Evolutionary conservation across 2,797 vertebrate species (phyloP), one percentile per base, ranked within the genome.

Genomic region (Bufotes viridis): DNA sequence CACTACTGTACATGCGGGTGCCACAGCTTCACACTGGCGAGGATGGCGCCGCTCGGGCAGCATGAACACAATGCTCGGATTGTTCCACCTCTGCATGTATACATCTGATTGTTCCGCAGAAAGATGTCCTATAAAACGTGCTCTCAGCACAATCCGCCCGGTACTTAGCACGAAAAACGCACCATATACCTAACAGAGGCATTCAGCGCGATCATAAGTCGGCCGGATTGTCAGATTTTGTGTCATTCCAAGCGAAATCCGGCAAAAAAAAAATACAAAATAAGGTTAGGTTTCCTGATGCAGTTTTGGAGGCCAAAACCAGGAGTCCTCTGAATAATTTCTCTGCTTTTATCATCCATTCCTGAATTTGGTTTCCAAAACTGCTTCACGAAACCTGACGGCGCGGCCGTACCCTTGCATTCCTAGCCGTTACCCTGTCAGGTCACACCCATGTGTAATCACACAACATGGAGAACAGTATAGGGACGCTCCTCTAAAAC

Each of bases 51-150:
- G 78, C 26, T 34, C 17, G 7, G 18, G 51, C 61, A 78, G 20
- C 0, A 26, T 2, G 65, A n/a, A 60, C 34, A 88, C 29, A 88
- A 88, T 80, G 18, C 65, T 14, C 51, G 7, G 12, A 84, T 84
- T 88, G 87, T 88, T 88, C 76, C 69, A 74, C 87, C 82, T 80
- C 87, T 85, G 75, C 75, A 51, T 18, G 72, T n/a, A 87, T 76
- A 75, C 67, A 34, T 72, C 24, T 26, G 53, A 87, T 55, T 78
- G 74, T 58, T 78, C 42, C 67, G 75, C 75, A 26, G 17, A 53
- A 63, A 53, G 12, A 65, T 53, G 53, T 51, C 49, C 74, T 14
- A 63, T 17, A 55, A 12, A 22, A 8, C 76, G 65, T 85, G 53
- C 74, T 10, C 18, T 12, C 7, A 51, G 9, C n/a, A 15, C 29